phyloP scores from a whole-genome alignment of 64 coral and sea anemone genomes.

The Hydrozoanthus tunicans region DNA sequence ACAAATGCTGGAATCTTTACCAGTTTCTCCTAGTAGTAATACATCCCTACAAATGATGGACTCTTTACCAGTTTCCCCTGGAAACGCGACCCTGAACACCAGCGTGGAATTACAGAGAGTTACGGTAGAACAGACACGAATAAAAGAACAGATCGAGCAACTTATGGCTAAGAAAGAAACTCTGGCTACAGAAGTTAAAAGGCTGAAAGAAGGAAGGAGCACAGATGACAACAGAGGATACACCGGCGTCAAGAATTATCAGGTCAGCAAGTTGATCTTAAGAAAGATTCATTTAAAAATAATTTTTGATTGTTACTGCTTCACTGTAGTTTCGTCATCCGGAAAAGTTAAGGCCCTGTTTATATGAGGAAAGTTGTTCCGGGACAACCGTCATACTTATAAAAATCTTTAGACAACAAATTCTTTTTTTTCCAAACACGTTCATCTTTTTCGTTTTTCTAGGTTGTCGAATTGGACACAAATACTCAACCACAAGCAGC shows the following conservation, averaged over 20 bases:
- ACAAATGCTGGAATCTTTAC: slow-evolving; percentile 56
- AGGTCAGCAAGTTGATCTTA: slow-evolving; percentile 20
- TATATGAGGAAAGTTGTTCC: too few relatives aligned
- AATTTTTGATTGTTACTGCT: too few relatives aligned
- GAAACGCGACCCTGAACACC: not conserved
- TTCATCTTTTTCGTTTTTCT: not conserved
- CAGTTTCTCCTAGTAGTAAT: not conserved
- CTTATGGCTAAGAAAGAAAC: slow-evolving; percentile 55
- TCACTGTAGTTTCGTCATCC: too few relatives aligned
- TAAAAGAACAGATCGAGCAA: slow-evolving; percentile 59
- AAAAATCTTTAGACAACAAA: not conserved
- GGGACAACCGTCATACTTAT: not conserved
- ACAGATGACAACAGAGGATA: slow-evolving; percentile 29
- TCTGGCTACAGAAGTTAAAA: slow-evolving; percentile 36
- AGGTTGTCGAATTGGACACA: slow-evolving; percentile 45
- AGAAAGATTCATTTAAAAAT: too few relatives aligned
- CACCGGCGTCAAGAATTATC: slow-evolving; percentile 52
- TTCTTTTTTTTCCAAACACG: too few relatives aligned
- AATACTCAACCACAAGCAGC: not conserved
- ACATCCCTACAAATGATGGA: slow-evolving; percentile 36
- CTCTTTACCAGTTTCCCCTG: not conserved
- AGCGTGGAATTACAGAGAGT: slow-evolving; percentile 52
- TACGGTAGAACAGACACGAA: slow-evolving; percentile 66
- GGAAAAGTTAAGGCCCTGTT: too few relatives aligned
- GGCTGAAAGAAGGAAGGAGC: slow-evolving; percentile 19